Base-by-base conservation (phyloP, 2,797 vertebrate species). In the Apogon talboti region DNA sequence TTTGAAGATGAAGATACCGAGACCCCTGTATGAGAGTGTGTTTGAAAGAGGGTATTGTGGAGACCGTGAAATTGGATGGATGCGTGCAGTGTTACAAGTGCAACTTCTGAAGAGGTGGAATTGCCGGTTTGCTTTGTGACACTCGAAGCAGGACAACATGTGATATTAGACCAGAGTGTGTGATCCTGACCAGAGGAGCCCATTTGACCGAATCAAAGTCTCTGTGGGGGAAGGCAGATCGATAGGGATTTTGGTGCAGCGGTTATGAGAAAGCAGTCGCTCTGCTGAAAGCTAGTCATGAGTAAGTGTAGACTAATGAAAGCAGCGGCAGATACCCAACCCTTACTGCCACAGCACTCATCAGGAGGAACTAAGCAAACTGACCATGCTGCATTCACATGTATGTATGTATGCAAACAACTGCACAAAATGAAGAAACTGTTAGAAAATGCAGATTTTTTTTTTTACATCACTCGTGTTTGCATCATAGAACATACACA, bases 361-460 rank as follows among this genome's bases (percentile, higher is more conserved):
- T 50, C 43, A 41, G 11, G 45, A 54, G 53, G 35, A 70, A 54
- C n/a, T 35, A 6, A 48, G n/a, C 38, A 10, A 11, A 15, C 50
- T 49, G 33, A 45, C 19, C 58, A 42, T 37, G 52, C 65, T 76
- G 40, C 45, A 49, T 66, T 51, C 15, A 13, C 21, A 28, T 40
- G 37, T 60, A 60, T 40, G 37, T 60, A 60, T 59, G 12, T 72
- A 71, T 79, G 42, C 35, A 72, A 55, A 45, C 2, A 74, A 55
- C 59, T 77, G 56, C 62, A 71, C 47, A 66, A 51, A 59, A 57
- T 43, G 15, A 67, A 46, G 11, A 71, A 63, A 57, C 21, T 13
- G 33, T 11, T 14, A 11, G 10, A 16, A 45, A 54, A 57, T 53
- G 19, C 14, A 50, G 50, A 66, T 3, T 28, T 5, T 28, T 28